These are phyloP conservation scores for Pollachius pollachius DNA, from an alignment of 2,113 vertebrate genomes.

Conservation along the genomic window DNA sequence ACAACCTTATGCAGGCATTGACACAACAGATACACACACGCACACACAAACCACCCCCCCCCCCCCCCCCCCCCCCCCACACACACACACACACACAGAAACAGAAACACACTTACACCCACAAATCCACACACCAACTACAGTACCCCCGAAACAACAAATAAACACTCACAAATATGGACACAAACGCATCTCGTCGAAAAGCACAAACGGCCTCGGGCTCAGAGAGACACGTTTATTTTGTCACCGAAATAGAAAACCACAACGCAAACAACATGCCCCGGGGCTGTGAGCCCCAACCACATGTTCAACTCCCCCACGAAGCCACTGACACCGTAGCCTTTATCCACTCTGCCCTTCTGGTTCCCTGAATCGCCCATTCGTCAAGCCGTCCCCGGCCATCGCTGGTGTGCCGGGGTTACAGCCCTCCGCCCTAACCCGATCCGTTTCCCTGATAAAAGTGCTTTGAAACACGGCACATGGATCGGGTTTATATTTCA, in stretches of 20 bases:
- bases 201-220: conserved; percentile 34
- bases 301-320: conserved; percentile 42
- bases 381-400: conserved; percentile 25
- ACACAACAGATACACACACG: neutral
- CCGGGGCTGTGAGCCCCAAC: conserved; percentile 24
- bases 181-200: conserved; percentile 39
- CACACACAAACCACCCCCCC: neutral
- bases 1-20: too few relatives aligned
- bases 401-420: conserved; percentile 29
- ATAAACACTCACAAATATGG: neutral
- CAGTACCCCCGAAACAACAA: neutral
- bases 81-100: neutral
- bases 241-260: conserved; percentile 60
- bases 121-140: neutral
- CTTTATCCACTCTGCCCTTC: conserved; percentile 15
- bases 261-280: conserved; percentile 49
- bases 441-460: conserved; percentile 53
- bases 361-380: conserved; percentile 21
- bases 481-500: conserved; percentile 57
- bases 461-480: conserved; percentile 20
- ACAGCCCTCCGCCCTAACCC: conserved; percentile 21
- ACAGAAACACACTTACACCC: too few relatives aligned
- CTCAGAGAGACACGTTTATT: conserved; percentile 43
- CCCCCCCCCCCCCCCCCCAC: too few relatives aligned
- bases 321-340: conserved; percentile 41